Base-by-base conservation (phyloP, 37 sponge, comb jelly and placozoan species). In the Aplysina aerophoba region DNA sequence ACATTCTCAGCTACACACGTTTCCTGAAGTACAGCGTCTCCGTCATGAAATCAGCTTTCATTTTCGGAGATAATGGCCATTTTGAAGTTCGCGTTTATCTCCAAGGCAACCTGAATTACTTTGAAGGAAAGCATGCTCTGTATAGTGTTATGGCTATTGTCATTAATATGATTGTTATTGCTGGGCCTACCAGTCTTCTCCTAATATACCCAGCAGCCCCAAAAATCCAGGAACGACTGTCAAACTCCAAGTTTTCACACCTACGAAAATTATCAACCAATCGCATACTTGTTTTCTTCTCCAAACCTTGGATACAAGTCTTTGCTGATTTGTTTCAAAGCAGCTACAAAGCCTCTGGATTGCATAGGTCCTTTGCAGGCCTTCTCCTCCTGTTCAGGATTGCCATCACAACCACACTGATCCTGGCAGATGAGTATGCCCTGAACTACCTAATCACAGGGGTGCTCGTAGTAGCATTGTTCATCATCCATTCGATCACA, bases 311-410 rank as follows among this genome's bases (percentile, higher is more conserved):
- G 78, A 41, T 75, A 15, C 44, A 24, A 22, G 44, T 40, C 2
- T 40, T 44, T 75, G 78, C 78, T 14, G 78, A 75, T 21, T 54
- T 75, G 14, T 75, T 75, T 75, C 78, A 75, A 50, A n/a, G 53
- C 17, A 24, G 38, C n/a, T 75, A 75, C 78, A 75, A 41, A 75
- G 54, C 20, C 22, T 44, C 50, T 44, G 54, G 54, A 15, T n/a
- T 30, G 6, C 40, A 75, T 15, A 37, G 38, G 1, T 75, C 24
- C 78, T 75, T 75, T 75, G 78, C 78, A 40, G 78, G 54, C 33
- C 40, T 75, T 1, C 54, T 75, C 21, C 54, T 75, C 13, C 53
- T 75, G n/a, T 40, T 50, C 21, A 31, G 78, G 2, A 75, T 75
- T 36, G 38, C 78, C 22, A 31, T 75, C 44, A 24, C 40, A 34